Evolutionary conservation across 1,140 invertebrate genomes (phyloP).

Genomic region (Leptestheria dahalacensis): DNA sequence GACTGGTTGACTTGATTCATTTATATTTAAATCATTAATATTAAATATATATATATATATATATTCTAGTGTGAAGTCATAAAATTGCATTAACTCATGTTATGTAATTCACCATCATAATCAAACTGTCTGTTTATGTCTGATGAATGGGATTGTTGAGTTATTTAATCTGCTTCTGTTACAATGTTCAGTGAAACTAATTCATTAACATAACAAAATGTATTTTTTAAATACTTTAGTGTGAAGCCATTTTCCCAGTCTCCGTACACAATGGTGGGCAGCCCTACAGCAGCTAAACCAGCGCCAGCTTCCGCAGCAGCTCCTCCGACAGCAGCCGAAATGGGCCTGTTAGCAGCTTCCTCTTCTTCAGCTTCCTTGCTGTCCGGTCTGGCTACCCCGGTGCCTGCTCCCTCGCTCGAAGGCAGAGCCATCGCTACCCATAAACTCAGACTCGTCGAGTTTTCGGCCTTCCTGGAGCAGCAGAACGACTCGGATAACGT

Average conservation of each 20-base stretch:
- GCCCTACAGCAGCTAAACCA: constrained; percentile 20
- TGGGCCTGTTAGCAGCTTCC: neutral
- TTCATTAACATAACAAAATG: too few relatives aligned
- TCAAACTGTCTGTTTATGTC: too few relatives aligned
- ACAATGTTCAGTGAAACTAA: too few relatives aligned
- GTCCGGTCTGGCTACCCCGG: constrained; percentile 31
- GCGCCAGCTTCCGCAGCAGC: constrained; percentile 42
- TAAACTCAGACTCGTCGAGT: constrained; percentile 90
- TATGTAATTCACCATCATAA: too few relatives aligned
- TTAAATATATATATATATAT: too few relatives aligned
- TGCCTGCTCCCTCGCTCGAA: constrained; percentile 74
- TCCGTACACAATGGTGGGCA: constrained; percentile 49
- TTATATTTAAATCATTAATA: too few relatives aligned
- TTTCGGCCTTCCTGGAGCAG: constrained; percentile 94
- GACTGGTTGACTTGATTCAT: too few relatives aligned
- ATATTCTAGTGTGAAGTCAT: too few relatives aligned
- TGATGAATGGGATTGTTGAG: too few relatives aligned
- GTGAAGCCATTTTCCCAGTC: constrained; percentile 83
- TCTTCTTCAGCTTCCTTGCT: constrained; percentile 27
- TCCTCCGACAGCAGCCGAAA: constrained; percentile 38
- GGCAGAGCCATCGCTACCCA: constrained; percentile 91
- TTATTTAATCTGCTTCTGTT: too few relatives aligned
- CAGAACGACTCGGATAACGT: constrained; percentile 70
- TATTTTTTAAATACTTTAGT: constrained; percentile 38
- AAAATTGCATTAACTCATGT: too few relatives aligned